Percentiles rank a stretch among this genome's conserved stretches.
Conservation (phyloP, 2,113 vertebrate species). For the Hippocampus guttulatus region DNA sequence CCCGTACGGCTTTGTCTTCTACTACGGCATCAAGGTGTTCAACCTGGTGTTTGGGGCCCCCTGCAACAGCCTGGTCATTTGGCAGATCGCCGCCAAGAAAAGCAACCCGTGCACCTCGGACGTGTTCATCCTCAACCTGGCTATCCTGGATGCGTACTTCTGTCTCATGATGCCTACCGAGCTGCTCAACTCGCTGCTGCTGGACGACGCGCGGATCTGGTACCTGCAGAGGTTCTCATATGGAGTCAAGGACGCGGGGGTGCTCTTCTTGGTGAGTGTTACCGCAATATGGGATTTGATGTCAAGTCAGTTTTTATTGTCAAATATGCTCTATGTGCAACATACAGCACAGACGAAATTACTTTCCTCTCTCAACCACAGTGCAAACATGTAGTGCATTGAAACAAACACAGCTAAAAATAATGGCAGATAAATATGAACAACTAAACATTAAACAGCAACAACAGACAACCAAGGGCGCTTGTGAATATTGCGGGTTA, state of each 20-base stretch:
- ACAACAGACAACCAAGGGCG: too few relatives aligned
- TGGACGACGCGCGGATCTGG: conserved; percentile 50
- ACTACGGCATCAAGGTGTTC: conserved; percentile 66
- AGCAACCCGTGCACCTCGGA: conserved; percentile 62
- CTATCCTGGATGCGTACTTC: conserved; percentile 66
- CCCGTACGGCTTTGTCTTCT: conserved; percentile 68
- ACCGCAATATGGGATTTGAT: too few relatives aligned
- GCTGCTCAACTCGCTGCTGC: conserved; percentile 59
- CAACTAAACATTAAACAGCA: too few relatives aligned
- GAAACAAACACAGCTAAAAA: too few relatives aligned
- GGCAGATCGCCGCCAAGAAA: conserved; percentile 59
- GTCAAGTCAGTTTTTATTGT: too few relatives aligned
- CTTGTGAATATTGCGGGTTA: too few relatives aligned
- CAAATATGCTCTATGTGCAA: too few relatives aligned
- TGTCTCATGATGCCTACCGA: conserved; percentile 68
- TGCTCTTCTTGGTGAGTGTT: conserved; percentile 66
- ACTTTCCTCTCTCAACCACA: too few relatives aligned
- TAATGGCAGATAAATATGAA: too few relatives aligned
- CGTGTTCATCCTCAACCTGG: conserved; percentile 70
- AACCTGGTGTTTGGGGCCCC: conserved; percentile 66
- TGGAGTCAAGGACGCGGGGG: conserved; percentile 64
- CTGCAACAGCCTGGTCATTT: conserved; percentile 67
- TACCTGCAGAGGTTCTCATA: conserved; percentile 64
- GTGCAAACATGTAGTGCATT: too few relatives aligned
- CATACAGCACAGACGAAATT: too few relatives aligned